Base-by-base conservation (phyloP, 1,140 invertebrate species). In the Diorhabda carinulata region DNA sequence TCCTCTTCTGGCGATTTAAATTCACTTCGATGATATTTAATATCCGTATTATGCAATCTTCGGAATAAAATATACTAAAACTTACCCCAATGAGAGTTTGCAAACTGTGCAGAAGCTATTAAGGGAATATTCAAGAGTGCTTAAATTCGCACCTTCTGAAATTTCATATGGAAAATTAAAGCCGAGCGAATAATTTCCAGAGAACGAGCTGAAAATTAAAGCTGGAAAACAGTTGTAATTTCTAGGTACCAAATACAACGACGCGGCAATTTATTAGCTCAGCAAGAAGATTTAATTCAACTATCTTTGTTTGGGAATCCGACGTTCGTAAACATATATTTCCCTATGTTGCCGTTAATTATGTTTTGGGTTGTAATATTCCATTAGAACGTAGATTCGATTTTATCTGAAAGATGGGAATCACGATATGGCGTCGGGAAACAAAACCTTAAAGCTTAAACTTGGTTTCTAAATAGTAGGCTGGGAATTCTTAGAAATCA, bases 181-280 rank as follows among this genome's bases (percentile, higher is more conserved):
- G 6, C 2, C 47, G 6, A 8, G 47, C n/a, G 47, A 52, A 52
- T 52, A 52, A 52, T 52, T 52, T 52, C 47, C 47, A 52, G 47
- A 52, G 47, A 52, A 52, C n/a, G 47, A 52, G 25, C 47, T 52
- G 6, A 52, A 52, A 52, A 52, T n/a, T 52, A 52, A 52, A 52
- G 47, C 47, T 52, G 47, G 47, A 52, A 52, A 52, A 52, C 47
- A n/a, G 47, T 52, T 52, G 47, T 52, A 52, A 52, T 52, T 52
- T 52, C 47, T 52, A 52, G 47, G 47, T 52, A 52, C 6, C 47
- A 52, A 52, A 52, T 52, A 52, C 47, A 52, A 52, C 47, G 47
- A 52, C 47, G 6, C n/a, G 4, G 47, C 47, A 52, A 52, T 52
- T 52, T 52, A 52, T 52, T n/a, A 52, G 47, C 4, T 8, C 6